Evolutionary conservation across 2,113 vertebrate genomes (phyloP).

Genomic region (Phodopus roborovskii): DNA sequence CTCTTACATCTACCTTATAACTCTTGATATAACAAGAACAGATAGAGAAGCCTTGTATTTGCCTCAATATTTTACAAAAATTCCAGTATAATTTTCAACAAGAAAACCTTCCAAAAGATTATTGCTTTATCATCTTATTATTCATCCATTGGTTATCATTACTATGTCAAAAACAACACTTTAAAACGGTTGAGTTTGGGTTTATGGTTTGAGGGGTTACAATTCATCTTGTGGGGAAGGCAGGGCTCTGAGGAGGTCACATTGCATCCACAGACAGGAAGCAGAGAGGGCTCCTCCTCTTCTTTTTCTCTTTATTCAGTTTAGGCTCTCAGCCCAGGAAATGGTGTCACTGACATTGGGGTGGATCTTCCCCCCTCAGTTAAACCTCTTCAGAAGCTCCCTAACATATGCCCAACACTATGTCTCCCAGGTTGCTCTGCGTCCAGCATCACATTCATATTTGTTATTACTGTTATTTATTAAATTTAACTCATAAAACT

Average conservation of each 20-base stretch:
- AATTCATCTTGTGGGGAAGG: background rate
- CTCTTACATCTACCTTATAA: background rate
- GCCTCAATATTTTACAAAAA: constrained; percentile 46
- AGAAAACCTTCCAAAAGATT: constrained; percentile 50
- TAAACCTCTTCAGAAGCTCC: background rate
- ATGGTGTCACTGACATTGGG: background rate
- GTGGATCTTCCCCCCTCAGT: background rate
- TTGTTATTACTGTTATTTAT: background rate
- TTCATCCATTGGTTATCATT: background rate
- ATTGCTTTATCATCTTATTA: constrained; percentile 50
- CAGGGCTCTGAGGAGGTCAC: background rate
- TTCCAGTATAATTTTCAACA: constrained; percentile 22
- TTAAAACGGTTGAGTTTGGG: background rate
- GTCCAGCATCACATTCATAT: background rate
- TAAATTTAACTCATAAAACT: constrained; percentile 2
- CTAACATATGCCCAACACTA: background rate
- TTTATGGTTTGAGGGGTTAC: background rate
- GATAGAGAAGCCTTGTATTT: constrained; percentile 3
- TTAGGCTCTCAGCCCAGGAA: background rate
- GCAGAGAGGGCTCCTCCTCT: background rate
- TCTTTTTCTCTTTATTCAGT: background rate
- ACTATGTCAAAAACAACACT: background rate
- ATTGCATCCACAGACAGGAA: background rate
- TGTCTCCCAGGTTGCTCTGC: background rate
- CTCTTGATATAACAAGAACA: constrained; percentile 46